Evolutionary conservation across 2,113 vertebrate genomes (phyloP).

Genomic region (Lates calcarifer): DNA sequence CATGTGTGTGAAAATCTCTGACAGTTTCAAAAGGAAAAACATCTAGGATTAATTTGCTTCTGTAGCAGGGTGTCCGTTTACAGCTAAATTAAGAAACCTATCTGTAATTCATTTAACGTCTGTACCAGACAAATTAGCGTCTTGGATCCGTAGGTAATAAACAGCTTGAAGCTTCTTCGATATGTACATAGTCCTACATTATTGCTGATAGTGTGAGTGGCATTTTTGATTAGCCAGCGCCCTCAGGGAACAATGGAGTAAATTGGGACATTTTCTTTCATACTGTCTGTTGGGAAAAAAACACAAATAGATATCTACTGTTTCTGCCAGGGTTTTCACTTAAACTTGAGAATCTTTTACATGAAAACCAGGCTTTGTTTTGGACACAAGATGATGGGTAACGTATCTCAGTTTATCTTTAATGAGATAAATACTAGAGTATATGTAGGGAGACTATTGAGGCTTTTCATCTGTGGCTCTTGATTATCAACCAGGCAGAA

Average conservation of each 20-base stretch:
- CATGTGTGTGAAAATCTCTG: slow-evolving; percentile 28
- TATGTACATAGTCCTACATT: slow-evolving; percentile 46
- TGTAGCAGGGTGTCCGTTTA: slow-evolving; percentile 54
- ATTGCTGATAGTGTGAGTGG: slow-evolving; percentile 45
- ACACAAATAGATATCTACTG: slow-evolving; percentile 17
- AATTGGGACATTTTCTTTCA: slow-evolving; percentile 35
- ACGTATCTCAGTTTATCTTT: background rate
- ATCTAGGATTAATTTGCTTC: slow-evolving; percentile 56
- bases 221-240: slow-evolving; percentile 57
- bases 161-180: slow-evolving; percentile 50
- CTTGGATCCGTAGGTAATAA: slow-evolving; percentile 52
- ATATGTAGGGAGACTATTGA: background rate
- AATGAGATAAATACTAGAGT: background rate
- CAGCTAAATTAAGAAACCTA: slow-evolving; percentile 49
- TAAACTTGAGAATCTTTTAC: background rate
- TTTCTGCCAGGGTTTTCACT: slow-evolving; percentile 3
- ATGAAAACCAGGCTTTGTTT: slow-evolving; percentile 23
- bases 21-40: slow-evolving; percentile 40
- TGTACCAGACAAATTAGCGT: slow-evolving; percentile 57
- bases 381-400: background rate
- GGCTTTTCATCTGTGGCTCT: background rate
- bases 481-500: background rate
- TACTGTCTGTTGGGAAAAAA: slow-evolving; percentile 16
- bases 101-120: slow-evolving; percentile 59
- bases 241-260: slow-evolving; percentile 4